Evolutionary conservation across 2,797 vertebrate species (phyloP), one percentile per base, ranked within the genome.

Genomic region (Phataginus tetradactyla): DNA sequence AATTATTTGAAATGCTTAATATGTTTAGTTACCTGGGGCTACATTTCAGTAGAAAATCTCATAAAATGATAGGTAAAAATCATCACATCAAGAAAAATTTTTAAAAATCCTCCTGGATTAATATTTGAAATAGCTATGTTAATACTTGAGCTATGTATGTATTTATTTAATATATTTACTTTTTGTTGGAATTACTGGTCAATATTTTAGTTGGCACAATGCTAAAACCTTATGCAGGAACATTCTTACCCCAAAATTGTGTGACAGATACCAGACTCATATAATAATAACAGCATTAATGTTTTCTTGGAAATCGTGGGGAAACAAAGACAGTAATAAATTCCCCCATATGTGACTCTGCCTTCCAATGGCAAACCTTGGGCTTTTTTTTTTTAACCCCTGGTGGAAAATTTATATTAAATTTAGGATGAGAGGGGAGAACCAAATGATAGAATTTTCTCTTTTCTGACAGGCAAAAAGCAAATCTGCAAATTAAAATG

Each of bases 51-150:
- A 74, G 25, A 83, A 63, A 91, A 80, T 23, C 25, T 88, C 23
- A 83, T 61, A 51, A 94, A 94, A 91, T 39, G 77, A 84, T 42
- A 74, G 45, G 69, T 72, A 88, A 91, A 32, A 97, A 86, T 93
- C 8, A 55, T 84, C 53, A 64, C 3, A 63, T 42, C 20, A 42
- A 59, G 27, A 96, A 92, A 1, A 83, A 96, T 81, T 39, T 68
- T 37, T n/a, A 34, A 89, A 10, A 27, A 11, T 69, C 39, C 14
- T 45, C 89, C 27, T 59, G 2, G 8, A 13, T 85, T 63, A 59
- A 7, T 23, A 68, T 74, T 91, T 72, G 57, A 55, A 93, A 84
- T 14, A 86, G 3, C 20, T 86, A 45, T 45, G 45, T 45, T 45
- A 45, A 45, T 45, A 49, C 5, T 17, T 80, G 15, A 61, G 25